Evolutionary conservation across 2,113 vertebrate genomes (phyloP), one percentile per base, ranked within the genome.

Genomic region (Sporophila hypoxantha): DNA sequence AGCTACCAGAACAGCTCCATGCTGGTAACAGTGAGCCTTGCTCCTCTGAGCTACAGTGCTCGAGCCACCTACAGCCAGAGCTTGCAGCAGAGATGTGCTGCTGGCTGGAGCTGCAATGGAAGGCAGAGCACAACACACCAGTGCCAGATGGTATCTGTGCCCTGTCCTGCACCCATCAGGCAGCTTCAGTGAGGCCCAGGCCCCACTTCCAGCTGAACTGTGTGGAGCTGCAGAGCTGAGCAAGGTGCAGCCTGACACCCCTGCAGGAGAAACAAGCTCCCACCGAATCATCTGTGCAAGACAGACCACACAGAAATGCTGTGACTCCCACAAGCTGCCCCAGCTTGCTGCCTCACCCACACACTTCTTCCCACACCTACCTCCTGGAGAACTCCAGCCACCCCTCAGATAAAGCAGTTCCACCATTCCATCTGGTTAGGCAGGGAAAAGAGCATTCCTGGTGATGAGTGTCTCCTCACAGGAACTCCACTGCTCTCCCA

Each of bases 281-380:
- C 41, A 39, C 14, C 23, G 46, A 32, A n/a, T 39, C 26, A 47
- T 12, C 41, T 49, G 68, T 53, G 50, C 21, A 53, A 66, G 37
- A 69, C 9, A 29, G 1, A 19, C 36, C 41, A 42, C 23, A 32
- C 11, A 46, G 23, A 34, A 62, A 19, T 8, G 46, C 14, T 10
- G 36, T 25, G 60, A 69, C 62, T 70, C 1, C 2, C 46, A 47
- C 36, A 30, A 49, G 21, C 55, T 53, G n/a, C 26, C 67, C 10
- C 14, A 59, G 53, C 34, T 46, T 41, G 41, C 86, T 67, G 44
- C 76, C 53, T 76, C n/a, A 21, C 44, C 46, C 67, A 18, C 34
- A 14, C 23, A 1, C 17, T 32, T 12, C 5, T 4, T 69, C 18
- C 49, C 50, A 25, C 12, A 3, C 1, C 1, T 9, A 17, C 32